Conservation (phyloP, 1,140 invertebrate species). For the Laodelphax striatellus region DNA sequence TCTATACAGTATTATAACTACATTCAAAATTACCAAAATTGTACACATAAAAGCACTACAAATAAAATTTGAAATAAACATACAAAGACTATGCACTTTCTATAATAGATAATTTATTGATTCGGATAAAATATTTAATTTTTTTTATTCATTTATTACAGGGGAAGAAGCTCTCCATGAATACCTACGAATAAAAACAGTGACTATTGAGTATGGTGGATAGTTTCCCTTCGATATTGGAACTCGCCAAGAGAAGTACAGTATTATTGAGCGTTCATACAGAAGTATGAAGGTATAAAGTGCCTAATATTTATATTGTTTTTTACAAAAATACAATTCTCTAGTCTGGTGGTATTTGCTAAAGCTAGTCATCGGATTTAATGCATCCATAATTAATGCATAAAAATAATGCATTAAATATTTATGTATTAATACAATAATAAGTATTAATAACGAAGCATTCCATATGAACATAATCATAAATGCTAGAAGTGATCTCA, state of each 20-base stretch:
- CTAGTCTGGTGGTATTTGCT: not conserved
- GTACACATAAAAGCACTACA: no score
- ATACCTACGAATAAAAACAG: conserved; percentile 88
- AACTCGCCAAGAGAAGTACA: no score
- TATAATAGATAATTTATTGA: no score
- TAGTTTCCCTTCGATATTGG: no score
- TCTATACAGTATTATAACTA: no score
- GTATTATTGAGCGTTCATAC: no score
- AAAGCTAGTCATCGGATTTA: not conserved
- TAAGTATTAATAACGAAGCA: not conserved
- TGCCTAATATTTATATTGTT: conserved; percentile 33
- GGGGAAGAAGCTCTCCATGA: conserved; percentile 88
- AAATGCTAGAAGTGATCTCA: not conserved
- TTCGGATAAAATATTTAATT: not conserved
- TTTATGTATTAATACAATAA: no score
- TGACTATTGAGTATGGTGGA: conserved; percentile 74
- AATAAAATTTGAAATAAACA: no score
- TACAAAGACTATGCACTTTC: no score
- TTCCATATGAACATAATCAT: not conserved
- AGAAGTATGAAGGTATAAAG: no score
- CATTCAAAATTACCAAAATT: no score
- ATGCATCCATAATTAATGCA: not conserved
- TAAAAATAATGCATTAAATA: no score
- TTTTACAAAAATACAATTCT: not conserved
- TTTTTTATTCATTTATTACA: conserved; percentile 32